Evolutionary conservation across 2,888 invertebrate genomes (phyloP).

Genomic region (Chrysotoxum bicinctum): DNA sequence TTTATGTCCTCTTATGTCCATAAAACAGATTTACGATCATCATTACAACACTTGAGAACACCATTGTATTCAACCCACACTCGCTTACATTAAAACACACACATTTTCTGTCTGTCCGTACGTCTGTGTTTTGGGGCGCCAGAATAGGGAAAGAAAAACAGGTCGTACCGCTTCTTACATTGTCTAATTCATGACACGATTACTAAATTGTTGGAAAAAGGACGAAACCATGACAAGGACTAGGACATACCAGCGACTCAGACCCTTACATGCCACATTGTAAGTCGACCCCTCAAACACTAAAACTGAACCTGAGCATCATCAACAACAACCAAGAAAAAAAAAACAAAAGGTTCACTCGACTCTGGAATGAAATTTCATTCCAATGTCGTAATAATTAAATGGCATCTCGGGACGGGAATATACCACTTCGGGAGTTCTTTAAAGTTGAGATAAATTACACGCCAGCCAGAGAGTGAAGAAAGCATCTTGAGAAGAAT

Average conservation of each 20-base stretch:
- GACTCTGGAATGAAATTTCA: conserved; percentile 49
- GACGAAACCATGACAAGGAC: conserved; percentile 24
- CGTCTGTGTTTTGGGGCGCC: background rate
- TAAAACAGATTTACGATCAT: conserved; percentile 73
- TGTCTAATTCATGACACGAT: conserved; percentile 43
- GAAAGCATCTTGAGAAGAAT: background rate
- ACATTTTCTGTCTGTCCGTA: conserved; percentile 10
- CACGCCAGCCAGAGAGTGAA: background rate
- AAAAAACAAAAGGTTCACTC: conserved; percentile 17
- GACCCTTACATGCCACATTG: conserved; percentile 30
- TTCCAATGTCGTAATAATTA: conserved; percentile 62
- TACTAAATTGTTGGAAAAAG: conserved; percentile 35
- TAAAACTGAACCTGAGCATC: background rate
- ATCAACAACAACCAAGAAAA: background rate
- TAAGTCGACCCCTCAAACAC: conserved; percentile 37
- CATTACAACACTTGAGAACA: conserved; percentile 66
- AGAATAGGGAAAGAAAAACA: background rate
- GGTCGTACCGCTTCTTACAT: conserved; percentile 3
- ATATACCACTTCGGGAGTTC: conserved; percentile 31
- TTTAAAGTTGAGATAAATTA: conserved; percentile 30
- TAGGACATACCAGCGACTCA: conserved; percentile 8
- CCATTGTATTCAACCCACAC: conserved; percentile 44
- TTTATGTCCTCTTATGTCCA: conserved; percentile 71
- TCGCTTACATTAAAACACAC: background rate
- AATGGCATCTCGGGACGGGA: conserved; percentile 48